Evolutionary conservation across 1,140 invertebrate species (phyloP).

Genomic region (Pararge aegeria): DNA sequence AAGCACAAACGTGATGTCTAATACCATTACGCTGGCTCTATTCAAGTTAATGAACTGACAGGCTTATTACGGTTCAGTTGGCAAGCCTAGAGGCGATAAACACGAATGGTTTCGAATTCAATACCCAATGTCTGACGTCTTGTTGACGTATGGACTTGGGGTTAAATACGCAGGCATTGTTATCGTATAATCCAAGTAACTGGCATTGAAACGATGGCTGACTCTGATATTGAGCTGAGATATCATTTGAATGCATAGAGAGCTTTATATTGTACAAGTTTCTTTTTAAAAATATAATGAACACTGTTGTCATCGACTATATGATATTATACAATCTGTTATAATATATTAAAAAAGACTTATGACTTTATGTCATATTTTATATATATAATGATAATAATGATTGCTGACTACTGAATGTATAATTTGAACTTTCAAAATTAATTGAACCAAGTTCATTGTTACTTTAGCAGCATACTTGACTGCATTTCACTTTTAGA

Average conservation of each 20-base stretch:
- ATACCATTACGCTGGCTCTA: slow-evolving; percentile 26
- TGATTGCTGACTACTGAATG: too few species aligned
- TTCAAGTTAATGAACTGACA: slow-evolving; percentile 35
- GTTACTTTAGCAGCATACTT: too few species aligned
- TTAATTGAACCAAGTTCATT: too few species aligned
- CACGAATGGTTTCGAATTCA: slow-evolving; percentile 34
- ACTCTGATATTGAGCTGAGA: neutral
- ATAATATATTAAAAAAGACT: too few species aligned
- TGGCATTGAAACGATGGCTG: neutral
- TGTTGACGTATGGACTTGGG: slow-evolving; percentile 29
- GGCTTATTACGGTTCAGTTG: slow-evolving; percentile 34
- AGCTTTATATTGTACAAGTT: neutral
- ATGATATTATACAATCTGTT: too few species aligned
- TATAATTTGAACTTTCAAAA: too few species aligned
- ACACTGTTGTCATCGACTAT: too few species aligned
- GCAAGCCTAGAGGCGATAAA: slow-evolving; percentile 34
- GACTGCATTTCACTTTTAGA: too few species aligned
- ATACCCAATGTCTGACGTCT: slow-evolving; percentile 31
- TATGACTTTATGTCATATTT: too few species aligned
- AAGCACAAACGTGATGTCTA: slow-evolving; percentile 22
- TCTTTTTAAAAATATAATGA: neutral
- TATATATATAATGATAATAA: too few species aligned
- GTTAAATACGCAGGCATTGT: slow-evolving; percentile 20
- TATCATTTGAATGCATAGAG: neutral
- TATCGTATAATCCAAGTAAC: neutral